Evolutionary conservation across 2,113 vertebrate genomes (phyloP).

Genomic region (Ammodytes dubius): DNA sequence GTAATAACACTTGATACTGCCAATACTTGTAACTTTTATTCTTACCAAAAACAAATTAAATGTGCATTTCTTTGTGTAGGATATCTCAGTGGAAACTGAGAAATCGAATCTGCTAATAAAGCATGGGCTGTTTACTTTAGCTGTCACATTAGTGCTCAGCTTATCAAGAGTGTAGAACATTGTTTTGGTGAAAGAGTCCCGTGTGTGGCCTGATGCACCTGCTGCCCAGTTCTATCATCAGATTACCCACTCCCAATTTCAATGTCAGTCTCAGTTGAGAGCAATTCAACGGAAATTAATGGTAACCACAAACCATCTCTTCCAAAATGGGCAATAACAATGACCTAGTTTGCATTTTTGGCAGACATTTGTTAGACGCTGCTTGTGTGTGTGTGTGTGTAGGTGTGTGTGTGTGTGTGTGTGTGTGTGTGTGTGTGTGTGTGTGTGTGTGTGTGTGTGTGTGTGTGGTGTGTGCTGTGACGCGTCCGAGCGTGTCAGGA

Average conservation of each 20-base stretch:
- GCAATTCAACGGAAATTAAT: constrained; percentile 34
- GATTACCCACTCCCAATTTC: constrained; percentile 13
- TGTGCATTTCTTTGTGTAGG: constrained; percentile 25
- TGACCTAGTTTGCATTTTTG: constrained; percentile 48
- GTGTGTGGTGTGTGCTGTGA: constrained; percentile 2
- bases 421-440: constrained; percentile 17
- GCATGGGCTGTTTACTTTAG: constrained; percentile 17
- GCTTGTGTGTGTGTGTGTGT: constrained; percentile 19
- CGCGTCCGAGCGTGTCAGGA: no score
- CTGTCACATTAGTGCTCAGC: constrained; percentile 27
- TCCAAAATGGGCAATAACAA: constrained; percentile 31
- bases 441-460: not conserved
- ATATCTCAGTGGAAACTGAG: not conserved
- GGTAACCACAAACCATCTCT: not conserved
- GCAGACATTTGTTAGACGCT: constrained; percentile 26
- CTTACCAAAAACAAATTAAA: constrained; percentile 4
- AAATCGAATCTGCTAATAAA: constrained; percentile 33
- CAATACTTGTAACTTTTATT: constrained; percentile 7
- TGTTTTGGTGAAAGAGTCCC: not conserved
- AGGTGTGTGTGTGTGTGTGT: constrained; percentile 13
- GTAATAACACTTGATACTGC: not conserved
- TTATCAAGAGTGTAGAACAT: not conserved
- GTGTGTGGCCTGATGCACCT: not conserved
- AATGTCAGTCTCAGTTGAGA: constrained; percentile 7
- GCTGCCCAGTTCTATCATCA: not conserved